A percentile compares a stretch with the other conserved stretches of the same genome.
Evolutionary conservation across 2,113 vertebrate genomes (phyloP).

Genomic region (Irena cyanogastra): DNA sequence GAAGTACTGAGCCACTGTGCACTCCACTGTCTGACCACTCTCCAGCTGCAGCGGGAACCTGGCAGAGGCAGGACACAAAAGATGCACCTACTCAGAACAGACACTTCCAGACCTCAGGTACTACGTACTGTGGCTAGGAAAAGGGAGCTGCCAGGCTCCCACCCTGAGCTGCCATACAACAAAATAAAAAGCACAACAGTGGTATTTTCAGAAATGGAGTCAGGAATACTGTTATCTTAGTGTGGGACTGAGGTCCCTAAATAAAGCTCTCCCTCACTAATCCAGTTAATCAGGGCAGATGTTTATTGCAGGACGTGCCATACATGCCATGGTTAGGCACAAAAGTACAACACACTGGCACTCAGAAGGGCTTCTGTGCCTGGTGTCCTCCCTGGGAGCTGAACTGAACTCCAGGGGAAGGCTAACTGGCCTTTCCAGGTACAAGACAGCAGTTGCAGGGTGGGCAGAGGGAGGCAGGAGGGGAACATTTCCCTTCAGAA

Average conservation of each 20-base stretch:
- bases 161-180: neutral
- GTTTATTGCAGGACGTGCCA: neutral
- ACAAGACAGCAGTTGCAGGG: fast-evolving
- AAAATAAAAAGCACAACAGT: neutral
- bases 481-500: neutral
- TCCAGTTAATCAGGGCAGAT: slow-evolving; percentile 10
- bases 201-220: neutral
- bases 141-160: neutral
- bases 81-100: neutral
- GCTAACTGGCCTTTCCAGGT: neutral
- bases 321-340: neutral
- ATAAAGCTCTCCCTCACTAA: slow-evolving; percentile 36
- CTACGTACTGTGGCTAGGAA: neutral
- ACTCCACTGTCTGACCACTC: slow-evolving; percentile 83
- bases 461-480: neutral
- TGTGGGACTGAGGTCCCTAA: neutral
- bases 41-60: slow-evolving; percentile 83
- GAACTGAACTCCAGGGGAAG: neutral
- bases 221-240: neutral
- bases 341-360: neutral
- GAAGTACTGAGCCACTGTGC: slow-evolving; percentile 84
- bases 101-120: neutral
- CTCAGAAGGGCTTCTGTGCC: neutral
- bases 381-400: neutral
- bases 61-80: neutral